Percentiles rank a stretch among this genome's conserved stretches.
Conservation (phyloP, 2,113 vertebrate genomes). For the Myodes glareolus region DNA sequence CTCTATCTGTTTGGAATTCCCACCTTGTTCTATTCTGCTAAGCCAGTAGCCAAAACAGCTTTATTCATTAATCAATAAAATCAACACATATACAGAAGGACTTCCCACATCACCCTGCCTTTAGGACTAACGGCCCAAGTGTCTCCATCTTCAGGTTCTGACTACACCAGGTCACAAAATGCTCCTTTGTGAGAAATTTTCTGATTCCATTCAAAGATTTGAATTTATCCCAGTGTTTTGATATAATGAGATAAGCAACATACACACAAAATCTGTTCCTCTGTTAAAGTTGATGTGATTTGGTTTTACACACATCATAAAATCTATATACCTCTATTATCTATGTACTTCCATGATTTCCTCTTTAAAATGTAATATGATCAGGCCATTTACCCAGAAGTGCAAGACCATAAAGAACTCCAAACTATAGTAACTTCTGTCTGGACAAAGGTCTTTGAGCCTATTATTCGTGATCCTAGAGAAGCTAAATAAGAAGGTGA, state of each 20-base stretch:
- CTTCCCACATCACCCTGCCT: slow-evolving; percentile 83
- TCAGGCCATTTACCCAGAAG: slow-evolving; percentile 97
- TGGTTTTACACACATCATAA: slow-evolving; percentile 98
- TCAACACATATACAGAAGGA: too few species aligned
- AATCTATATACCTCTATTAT: slow-evolving; percentile 97
- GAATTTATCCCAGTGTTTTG: slow-evolving; percentile 97
- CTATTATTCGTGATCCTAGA: too few species aligned
- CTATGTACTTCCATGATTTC: slow-evolving; percentile 96
- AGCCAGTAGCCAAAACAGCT: too few species aligned
- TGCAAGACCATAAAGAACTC: slow-evolving; percentile 96
- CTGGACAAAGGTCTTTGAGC: too few species aligned
- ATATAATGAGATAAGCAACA: slow-evolving; percentile 96
- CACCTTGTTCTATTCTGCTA: too few species aligned
- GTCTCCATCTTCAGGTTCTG: slow-evolving; percentile 95
- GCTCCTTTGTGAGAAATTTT: slow-evolving; percentile 98
- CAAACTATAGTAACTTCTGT: slow-evolving; percentile 97
- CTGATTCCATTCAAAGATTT: slow-evolving; percentile 96
- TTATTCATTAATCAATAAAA: too few species aligned
- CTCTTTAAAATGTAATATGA: slow-evolving; percentile 94
- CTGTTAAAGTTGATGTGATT: slow-evolving; percentile 96
- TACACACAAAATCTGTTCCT: slow-evolving; percentile 97
- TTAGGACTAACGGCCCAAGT: slow-evolving; percentile 97
- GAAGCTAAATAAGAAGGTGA: too few species aligned
- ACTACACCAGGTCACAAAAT: slow-evolving; percentile 97
- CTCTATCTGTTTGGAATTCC: too few species aligned